Percentiles rank a stretch among this genome's conserved stretches.
phyloP scores from a whole-genome alignment of 1,140 invertebrate species.

The Bombyx mandarina region DNA sequence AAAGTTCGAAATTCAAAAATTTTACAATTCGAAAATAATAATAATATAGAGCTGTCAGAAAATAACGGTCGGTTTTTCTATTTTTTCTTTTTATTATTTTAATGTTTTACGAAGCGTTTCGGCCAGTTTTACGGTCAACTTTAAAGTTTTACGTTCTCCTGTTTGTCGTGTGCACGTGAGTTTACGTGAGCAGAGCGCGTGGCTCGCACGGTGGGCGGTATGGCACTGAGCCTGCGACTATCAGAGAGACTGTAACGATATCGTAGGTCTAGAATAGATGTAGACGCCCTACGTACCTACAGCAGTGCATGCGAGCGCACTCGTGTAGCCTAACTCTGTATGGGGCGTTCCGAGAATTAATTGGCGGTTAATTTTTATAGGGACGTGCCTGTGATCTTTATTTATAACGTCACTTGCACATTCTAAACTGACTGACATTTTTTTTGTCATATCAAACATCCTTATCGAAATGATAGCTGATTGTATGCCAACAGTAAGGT shows the following conservation, averaged over 20 bases:
- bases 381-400: too few relatives aligned
- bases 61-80: neutral
- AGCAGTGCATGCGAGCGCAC: neutral
- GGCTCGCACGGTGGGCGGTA: constrained; percentile 38
- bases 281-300: constrained; percentile 16
- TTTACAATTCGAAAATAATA: too few relatives aligned
- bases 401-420: too few relatives aligned
- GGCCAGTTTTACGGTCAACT: neutral
- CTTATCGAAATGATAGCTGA: too few relatives aligned
- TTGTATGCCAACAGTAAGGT: too few relatives aligned
- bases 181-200: constrained; percentile 27
- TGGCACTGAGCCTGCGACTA: constrained; percentile 48
- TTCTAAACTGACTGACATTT: too few relatives aligned
- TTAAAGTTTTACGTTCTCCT: constrained; percentile 29
- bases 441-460: too few relatives aligned
- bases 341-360: constrained; percentile 15
- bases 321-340: neutral
- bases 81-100: neutral
- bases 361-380: too few relatives aligned
- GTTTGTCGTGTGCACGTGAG: constrained; percentile 15
- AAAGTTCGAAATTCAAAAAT: too few relatives aligned
- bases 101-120: neutral
- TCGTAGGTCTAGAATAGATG: constrained; percentile 48
- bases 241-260: constrained; percentile 44
- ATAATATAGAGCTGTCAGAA: neutral